phyloP scores from a whole-genome alignment of 2,888 invertebrate genomes.

The Myopa tessellatipennis region DNA sequence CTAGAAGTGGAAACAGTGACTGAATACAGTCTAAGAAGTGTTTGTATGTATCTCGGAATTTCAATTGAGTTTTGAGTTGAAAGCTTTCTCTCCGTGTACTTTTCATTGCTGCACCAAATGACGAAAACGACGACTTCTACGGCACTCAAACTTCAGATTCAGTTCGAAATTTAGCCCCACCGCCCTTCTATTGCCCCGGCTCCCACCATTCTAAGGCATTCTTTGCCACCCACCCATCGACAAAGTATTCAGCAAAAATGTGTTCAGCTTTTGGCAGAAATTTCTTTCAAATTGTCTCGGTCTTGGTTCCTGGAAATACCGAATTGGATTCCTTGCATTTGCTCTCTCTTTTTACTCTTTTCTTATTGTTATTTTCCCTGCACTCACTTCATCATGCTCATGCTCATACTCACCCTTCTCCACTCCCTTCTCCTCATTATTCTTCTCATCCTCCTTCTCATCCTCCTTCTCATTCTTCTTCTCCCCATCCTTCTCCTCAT shows the following conservation, averaged over 20 bases:
- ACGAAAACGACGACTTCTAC: constrained; percentile 49
- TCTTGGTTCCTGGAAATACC: not conserved
- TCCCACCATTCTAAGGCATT: not conserved
- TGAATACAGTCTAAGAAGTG: not conserved
- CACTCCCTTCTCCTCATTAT: not conserved
- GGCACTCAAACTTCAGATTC: constrained; percentile 62
- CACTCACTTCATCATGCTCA: too few species aligned
- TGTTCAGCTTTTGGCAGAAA: not conserved
- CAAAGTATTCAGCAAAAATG: not conserved
- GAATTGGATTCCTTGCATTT: too few species aligned
- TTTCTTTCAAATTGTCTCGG: not conserved
- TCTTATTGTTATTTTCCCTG: too few species aligned
- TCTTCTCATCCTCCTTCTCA: not conserved
- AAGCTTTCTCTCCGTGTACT: constrained; percentile 41
- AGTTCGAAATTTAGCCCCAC: constrained; percentile 52
- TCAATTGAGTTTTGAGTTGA: not conserved
- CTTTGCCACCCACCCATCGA: not conserved
- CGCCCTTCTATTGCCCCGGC: not conserved
- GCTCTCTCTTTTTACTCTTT: too few species aligned
- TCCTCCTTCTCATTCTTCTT: not conserved
- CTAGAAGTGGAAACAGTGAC: not conserved
- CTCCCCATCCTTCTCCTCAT: not conserved
- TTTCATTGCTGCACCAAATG: constrained; percentile 51
- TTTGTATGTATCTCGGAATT: not conserved
- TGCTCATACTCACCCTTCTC: not conserved